Evolutionary conservation across 1,140 invertebrate species (phyloP), one percentile per base, ranked within the genome.

Genomic region (Temnothorax nylanderi): DNA sequence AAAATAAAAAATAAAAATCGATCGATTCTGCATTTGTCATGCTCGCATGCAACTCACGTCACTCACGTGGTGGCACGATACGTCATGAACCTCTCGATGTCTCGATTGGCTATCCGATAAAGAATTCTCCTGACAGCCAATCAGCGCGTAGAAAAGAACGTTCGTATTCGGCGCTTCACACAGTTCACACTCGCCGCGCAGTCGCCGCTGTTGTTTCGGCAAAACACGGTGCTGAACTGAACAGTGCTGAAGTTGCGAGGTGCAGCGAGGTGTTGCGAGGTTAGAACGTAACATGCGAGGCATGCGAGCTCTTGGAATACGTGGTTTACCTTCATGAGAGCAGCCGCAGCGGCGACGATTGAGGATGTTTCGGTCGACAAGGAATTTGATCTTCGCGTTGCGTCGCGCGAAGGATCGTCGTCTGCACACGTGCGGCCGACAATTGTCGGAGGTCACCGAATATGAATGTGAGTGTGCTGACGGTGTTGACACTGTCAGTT

Each of bases 311-410:
- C n/a, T 8, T 10, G 44, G 16, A 72, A 54, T 77, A 26, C 3
- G n/a, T 78, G 11, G 11, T 54, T 47, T 11, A 16, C 49, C 47
- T 49, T 49, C 0, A 49, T 67, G 47, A 81, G 21, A 13, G 13
- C 13, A 37, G 34, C n/a, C 81, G 49, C 18, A 32, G n/a, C 37
- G 11, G 18, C 21, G 37, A 77, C 11, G 49, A 71, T 85, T 34
- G 90, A 37, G 0, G 0, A 94, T 94, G 94, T 93, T 94, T 76
- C 92, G 93, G 11, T 93, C 93, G 2, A 64, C 91, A 18, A 92
- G 87, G 69, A 86, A 56, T 62, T 91, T 94, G 0, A 81, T 92
- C 13, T 58, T 69, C 0, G 85, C 91, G 3, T 26, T 93, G 10
- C 87, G 75, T 34, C 90, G 92, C 62, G 76, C 92, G 0, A 93